Evolutionary conservation across 2,888 invertebrate genomes (phyloP).

Genomic region (Epinotia nisella): DNA sequence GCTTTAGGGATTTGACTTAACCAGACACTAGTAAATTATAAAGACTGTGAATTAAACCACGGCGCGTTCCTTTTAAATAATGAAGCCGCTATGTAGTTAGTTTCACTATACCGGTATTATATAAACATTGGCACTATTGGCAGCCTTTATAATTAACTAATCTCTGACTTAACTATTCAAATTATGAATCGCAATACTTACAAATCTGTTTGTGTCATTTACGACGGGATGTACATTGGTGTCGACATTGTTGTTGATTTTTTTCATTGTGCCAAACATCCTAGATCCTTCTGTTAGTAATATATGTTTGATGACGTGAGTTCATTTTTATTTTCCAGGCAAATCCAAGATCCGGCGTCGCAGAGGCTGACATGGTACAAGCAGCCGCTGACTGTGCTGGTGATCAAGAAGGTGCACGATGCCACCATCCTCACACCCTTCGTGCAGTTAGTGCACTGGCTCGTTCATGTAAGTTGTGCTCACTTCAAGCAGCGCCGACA

Average conservation of each 20-base stretch:
- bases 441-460: conserved; percentile 96
- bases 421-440: conserved; percentile 95
- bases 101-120: too few relatives aligned
- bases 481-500: too few relatives aligned
- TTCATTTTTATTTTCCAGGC: conserved; percentile 84
- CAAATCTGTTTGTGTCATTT: neutral
- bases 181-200: neutral
- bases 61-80: too few relatives aligned
- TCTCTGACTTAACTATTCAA: too few relatives aligned
- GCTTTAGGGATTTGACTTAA: too few relatives aligned
- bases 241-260: neutral
- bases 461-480: conserved; percentile 94
- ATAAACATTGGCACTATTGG: too few relatives aligned
- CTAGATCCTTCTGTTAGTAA: too few relatives aligned
- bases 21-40: too few relatives aligned
- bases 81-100: too few relatives aligned
- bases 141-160: too few relatives aligned
- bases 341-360: conserved; percentile 98
- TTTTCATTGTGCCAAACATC: neutral
- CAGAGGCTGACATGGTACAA: conserved; percentile 99
- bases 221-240: neutral
- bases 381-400: conserved; percentile 97
- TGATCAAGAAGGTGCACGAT: conserved; percentile 98
- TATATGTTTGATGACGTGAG: neutral
- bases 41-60: too few relatives aligned